phyloP scores from a whole-genome alignment of 37 sponge, comb jelly and placozoan species.

The Spongilla lacustris region DNA sequence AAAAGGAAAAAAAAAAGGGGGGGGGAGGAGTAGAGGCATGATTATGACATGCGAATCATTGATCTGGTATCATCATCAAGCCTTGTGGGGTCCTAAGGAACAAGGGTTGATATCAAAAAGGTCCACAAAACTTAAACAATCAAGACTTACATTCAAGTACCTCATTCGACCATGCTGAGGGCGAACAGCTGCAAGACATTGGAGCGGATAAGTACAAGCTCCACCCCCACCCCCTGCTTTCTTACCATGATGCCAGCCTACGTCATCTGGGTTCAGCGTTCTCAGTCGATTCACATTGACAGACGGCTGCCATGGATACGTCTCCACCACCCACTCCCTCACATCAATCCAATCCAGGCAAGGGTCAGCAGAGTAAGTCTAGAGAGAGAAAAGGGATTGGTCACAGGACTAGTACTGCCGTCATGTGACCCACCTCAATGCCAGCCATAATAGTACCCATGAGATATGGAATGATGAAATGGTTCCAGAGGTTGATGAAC shows the following conservation, averaged over 20 bases:
- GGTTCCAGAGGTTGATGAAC: conserved; percentile 87
- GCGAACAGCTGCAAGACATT: background rate
- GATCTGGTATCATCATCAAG: background rate
- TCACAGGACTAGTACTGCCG: background rate
- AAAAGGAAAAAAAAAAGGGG: background rate
- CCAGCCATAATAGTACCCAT: conserved; percentile 81
- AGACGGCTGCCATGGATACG: conserved; percentile 70
- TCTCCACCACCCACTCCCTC: conserved; percentile 72
- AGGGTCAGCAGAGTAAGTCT: conserved; percentile 75
- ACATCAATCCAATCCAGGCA: conserved; percentile 77
- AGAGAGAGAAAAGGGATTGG: background rate
- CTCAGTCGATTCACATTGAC: conserved; percentile 56
- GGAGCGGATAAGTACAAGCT: background rate
- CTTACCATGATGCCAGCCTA: conserved; percentile 79
- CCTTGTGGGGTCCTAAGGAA: background rate
- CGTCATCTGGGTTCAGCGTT: conserved; percentile 77
- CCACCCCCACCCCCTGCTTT: background rate
- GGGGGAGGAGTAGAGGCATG: background rate
- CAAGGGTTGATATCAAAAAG: background rate
- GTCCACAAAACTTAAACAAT: background rate
- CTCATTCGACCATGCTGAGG: background rate
- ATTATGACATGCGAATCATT: background rate
- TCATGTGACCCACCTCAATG: conserved; percentile 62
- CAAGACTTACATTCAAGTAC: background rate
- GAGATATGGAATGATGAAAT: conserved; percentile 83